Percentiles rank a stretch among this genome's conserved stretches.
Evolutionary conservation across 1,140 invertebrate genomes (phyloP).

Genomic region (Sitobion miscanthi): DNA sequence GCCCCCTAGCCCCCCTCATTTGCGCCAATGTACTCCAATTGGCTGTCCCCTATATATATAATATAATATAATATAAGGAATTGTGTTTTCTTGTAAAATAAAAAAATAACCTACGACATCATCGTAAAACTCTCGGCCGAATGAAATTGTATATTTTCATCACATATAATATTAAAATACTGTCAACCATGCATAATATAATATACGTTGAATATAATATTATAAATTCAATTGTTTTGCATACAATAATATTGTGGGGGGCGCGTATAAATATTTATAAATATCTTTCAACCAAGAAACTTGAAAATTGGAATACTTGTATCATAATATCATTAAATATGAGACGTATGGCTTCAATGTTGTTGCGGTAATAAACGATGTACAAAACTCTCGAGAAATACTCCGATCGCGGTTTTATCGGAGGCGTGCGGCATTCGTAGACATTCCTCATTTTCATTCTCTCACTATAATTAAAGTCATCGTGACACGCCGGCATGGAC

Average conservation of each 20-base stretch:
- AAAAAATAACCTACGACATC: not conserved
- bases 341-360: not conserved
- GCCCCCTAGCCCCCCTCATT: too few species aligned
- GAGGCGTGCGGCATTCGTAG: not conserved
- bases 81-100: not conserved
- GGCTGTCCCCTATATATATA: not conserved
- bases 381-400: not conserved
- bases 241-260: not conserved
- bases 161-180: not conserved
- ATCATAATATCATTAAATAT: not conserved
- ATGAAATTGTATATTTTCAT: not conserved
- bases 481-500: not conserved
- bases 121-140: not conserved
- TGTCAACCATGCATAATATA: not conserved
- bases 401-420: not conserved
- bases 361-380: not conserved
- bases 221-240: not conserved
- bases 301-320: not conserved
- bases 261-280: not conserved
- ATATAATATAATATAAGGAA: not conserved
- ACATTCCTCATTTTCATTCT: slow-evolving; percentile 10
- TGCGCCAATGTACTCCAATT: not conserved
- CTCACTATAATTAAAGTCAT: slow-evolving; percentile 33
- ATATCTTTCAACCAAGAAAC: not conserved
- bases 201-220: not conserved